Percentiles rank a stretch among this genome's conserved stretches.
Evolutionary conservation across 1,140 invertebrate genomes (phyloP).

Genomic region (Scaptodrosophila lebanonensis): DNA sequence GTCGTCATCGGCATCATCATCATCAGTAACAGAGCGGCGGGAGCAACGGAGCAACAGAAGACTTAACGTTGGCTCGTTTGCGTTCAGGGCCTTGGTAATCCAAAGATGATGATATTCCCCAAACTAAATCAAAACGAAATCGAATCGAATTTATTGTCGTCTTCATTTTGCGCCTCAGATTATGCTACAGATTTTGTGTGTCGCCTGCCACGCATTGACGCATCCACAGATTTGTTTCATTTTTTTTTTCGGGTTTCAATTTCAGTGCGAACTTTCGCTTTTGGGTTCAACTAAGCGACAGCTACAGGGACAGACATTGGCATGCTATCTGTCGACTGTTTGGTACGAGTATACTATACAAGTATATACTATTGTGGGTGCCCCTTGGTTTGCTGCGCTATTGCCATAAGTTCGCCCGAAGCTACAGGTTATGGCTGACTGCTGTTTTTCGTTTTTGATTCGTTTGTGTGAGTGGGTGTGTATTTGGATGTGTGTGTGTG

Average conservation of each 20-base stretch:
- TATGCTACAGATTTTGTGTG: conserved; percentile 64
- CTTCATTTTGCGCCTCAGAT: conserved; percentile 71
- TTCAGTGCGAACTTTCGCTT: conserved; percentile 70
- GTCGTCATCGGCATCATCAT: conserved; percentile 42
- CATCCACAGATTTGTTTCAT: conserved; percentile 4
- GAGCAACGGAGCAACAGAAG: neutral
- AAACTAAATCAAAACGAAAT: conserved; percentile 74
- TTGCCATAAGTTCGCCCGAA: conserved; percentile 42
- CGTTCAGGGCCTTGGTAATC: conserved; percentile 51
- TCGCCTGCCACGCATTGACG: neutral
- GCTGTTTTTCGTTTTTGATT: conserved; percentile 20
- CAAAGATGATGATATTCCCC: conserved; percentile 68
- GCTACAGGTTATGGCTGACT: conserved; percentile 68
- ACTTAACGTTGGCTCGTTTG: conserved; percentile 9
- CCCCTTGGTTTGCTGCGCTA: conserved; percentile 13
- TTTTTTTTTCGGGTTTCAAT: conserved; percentile 58
- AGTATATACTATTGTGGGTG: neutral
- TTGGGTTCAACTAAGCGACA: conserved; percentile 35
- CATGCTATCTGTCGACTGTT: conserved; percentile 11
- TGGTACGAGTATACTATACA: neutral
- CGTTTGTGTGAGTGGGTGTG: neutral
- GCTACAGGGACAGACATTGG: conserved; percentile 12
- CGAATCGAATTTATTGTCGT: conserved; percentile 75
- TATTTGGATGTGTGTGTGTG: conserved; percentile 18
- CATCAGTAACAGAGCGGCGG: conserved; percentile 19